These are phyloP conservation scores for Austrofundulus limnaeus DNA, from an alignment of 2,113 vertebrate genomes.

Conservation along the genomic window DNA sequence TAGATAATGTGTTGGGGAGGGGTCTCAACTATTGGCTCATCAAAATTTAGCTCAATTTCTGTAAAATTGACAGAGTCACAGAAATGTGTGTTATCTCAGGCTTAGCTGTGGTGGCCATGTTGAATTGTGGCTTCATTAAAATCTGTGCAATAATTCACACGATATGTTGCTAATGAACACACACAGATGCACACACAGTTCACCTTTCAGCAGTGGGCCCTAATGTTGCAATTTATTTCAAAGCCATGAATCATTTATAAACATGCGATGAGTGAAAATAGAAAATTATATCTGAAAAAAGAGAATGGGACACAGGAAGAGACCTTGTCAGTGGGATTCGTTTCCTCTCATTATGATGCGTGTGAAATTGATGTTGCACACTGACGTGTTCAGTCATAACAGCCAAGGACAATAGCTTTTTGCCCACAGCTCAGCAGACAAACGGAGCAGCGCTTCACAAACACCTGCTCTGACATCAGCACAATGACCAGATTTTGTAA, in stretches of 20 bases:
- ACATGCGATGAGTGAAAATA: not conserved
- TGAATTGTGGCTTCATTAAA: too few relatives aligned
- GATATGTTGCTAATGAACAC: too few relatives aligned
- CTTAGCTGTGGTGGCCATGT: too few relatives aligned
- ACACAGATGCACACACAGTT: too few relatives aligned
- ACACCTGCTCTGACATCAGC: constrained; percentile 54
- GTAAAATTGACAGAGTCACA: too few relatives aligned
- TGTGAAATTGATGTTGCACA: constrained; percentile 15
- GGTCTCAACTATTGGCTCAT: too few relatives aligned
- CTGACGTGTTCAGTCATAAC: constrained; percentile 25
- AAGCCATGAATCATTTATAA: not conserved
- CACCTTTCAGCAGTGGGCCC: too few relatives aligned
- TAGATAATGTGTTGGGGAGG: too few relatives aligned
- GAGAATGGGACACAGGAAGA: not conserved
- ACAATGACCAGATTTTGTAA: constrained; percentile 29
- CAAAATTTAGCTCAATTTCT: too few relatives aligned
- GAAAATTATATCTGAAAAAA: not conserved
- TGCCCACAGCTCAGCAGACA: constrained; percentile 27
- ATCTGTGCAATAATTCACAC: too few relatives aligned
- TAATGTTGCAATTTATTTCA: not conserved
- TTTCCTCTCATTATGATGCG: constrained; percentile 8
- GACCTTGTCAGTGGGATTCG: not conserved
- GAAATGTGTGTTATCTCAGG: too few relatives aligned
- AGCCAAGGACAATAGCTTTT: constrained; percentile 42
- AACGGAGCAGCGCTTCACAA: constrained; percentile 27